Percentiles rank a stretch among this genome's conserved stretches.
Evolutionary conservation across 2,888 invertebrate genomes (phyloP).

Genomic region (Apantesis nais): DNA sequence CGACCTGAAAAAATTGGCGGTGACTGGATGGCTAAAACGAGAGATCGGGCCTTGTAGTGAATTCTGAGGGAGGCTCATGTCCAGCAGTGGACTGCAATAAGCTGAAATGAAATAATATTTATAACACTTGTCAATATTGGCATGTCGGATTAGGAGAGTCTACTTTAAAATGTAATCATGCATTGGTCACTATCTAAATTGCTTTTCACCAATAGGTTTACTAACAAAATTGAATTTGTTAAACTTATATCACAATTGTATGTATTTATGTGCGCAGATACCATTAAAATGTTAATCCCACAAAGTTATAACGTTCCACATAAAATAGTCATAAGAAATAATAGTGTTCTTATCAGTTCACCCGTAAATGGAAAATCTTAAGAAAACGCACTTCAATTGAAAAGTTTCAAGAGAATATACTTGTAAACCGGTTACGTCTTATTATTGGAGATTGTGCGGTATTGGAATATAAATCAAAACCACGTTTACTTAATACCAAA

Average conservation of each 20-base stretch:
- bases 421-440: background rate
- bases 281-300: conserved; percentile 19
- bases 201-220: conserved; percentile 9
- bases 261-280: conserved; percentile 12
- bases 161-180: conserved; percentile 5
- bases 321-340: conserved; percentile 20
- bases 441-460: background rate
- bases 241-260: conserved; percentile 11
- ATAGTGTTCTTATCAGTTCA: conserved; percentile 21
- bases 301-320: conserved; percentile 18
- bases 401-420: conserved; percentile 11
- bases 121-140: conserved; percentile 2
- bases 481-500: background rate
- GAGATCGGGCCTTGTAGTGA: no score
- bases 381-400: conserved; percentile 11
- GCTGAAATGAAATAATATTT: background rate
- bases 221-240: conserved; percentile 16
- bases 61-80: no score
- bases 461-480: conserved; percentile 2
- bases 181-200: conserved; percentile 11
- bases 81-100: no score
- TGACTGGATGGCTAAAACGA: no score
- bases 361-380: conserved; percentile 17
- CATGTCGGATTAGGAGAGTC: conserved; percentile 3
- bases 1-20: no score